Percentiles rank a stretch among this genome's conserved stretches.
Evolutionary conservation across 2,888 invertebrate genomes (phyloP).

Genomic region (Arge pagana): DNA sequence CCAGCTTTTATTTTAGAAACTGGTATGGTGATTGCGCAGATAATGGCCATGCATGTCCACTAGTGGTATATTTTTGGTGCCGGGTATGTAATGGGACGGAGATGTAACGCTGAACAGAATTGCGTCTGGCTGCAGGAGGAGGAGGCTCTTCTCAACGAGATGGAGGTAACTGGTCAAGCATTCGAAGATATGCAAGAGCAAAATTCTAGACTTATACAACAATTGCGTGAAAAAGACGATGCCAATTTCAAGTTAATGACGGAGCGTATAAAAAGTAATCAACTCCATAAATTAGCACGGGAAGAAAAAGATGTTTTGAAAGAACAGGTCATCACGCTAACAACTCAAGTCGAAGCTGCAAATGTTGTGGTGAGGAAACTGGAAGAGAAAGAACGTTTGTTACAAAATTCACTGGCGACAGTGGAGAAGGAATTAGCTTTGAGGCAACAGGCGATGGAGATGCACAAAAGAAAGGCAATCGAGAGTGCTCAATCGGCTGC

Average conservation of each 20-base stretch:
- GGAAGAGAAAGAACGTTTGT: constrained; percentile 92
- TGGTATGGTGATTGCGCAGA: constrained; percentile 3
- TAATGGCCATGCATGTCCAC: constrained; percentile 22
- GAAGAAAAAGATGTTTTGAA: constrained; percentile 94
- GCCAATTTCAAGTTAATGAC: constrained; percentile 99
- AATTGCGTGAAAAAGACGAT: constrained; percentile 94
- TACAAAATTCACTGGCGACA: constrained; percentile 89
- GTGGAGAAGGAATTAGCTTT: constrained; percentile 93
- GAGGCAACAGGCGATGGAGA: constrained; percentile 95
- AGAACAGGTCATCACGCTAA: constrained; percentile 78
- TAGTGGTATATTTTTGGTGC: constrained; percentile 22
- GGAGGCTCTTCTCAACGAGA: constrained; percentile 94
- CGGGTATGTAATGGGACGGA: constrained; percentile 45
- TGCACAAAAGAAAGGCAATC: constrained; percentile 97
- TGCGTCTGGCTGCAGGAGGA: constrained; percentile 73
- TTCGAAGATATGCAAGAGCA: constrained; percentile 99
- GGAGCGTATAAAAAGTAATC: constrained; percentile 93
- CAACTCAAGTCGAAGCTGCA: constrained; percentile 92
- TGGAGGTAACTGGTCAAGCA: constrained; percentile 99
- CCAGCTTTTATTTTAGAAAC: too few species aligned
- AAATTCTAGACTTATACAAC: constrained; percentile 92
- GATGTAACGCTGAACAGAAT: constrained; percentile 56
- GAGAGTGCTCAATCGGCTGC: constrained; percentile 97
- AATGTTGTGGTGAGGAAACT: constrained; percentile 90
- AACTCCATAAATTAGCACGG: constrained; percentile 88